Conservation (phyloP, 2,888 invertebrate species). For the Ectemnius lituratus region DNA sequence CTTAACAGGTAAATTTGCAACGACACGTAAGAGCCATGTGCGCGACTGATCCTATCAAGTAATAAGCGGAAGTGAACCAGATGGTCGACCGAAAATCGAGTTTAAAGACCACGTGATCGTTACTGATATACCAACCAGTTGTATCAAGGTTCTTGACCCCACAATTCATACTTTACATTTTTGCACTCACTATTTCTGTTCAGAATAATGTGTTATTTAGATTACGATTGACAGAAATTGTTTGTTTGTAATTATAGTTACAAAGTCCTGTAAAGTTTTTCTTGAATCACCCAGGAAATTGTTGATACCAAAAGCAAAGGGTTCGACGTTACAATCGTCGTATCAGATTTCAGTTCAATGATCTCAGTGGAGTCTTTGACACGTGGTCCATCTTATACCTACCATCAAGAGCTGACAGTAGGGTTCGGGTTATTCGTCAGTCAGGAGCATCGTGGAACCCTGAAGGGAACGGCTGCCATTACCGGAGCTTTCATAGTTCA, state of each 20-base stretch:
- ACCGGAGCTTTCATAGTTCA: neutral
- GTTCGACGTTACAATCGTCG: constrained; percentile 12
- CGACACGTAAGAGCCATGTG: constrained; percentile 12
- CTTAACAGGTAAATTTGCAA: constrained; percentile 20
- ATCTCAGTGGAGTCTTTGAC: no score
- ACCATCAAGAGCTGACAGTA: neutral
- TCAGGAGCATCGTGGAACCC: neutral
- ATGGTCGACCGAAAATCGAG: constrained; percentile 19
- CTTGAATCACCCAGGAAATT: no score
- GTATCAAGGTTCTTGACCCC: constrained; percentile 3
- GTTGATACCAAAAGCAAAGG: neutral
- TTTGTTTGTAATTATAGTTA: no score
- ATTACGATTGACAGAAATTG: no score
- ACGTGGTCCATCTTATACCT: neutral
- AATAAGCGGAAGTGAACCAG: constrained; percentile 26
- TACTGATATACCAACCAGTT: neutral
- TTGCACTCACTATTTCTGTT: neutral
- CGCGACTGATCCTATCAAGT: constrained; percentile 27
- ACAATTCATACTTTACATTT: constrained; percentile 12
- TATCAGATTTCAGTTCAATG: neutral
- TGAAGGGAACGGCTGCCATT: neutral
- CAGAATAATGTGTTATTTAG: neutral
- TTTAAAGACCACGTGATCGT: constrained; percentile 17
- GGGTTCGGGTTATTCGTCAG: no score
- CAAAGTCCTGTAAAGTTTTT: no score